Evolutionary conservation across 2,888 invertebrate species (phyloP).

Genomic region (Ochropacha duplaris): DNA sequence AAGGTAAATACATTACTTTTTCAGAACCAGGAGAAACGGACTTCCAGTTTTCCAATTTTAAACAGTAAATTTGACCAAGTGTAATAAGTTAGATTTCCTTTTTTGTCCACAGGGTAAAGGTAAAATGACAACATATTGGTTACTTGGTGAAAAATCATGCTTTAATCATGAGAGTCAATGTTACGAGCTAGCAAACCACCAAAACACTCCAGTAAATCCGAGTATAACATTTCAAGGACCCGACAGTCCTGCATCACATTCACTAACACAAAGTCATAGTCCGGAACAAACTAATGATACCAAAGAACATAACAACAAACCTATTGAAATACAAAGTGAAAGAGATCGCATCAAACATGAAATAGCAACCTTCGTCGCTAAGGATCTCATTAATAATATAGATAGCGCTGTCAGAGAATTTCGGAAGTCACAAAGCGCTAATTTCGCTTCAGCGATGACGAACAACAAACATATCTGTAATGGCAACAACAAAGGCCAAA

Average conservation of each 20-base stretch:
- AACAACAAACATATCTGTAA: conserved; percentile 48
- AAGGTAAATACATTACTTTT: conserved; percentile 85
- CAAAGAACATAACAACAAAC: conserved; percentile 50
- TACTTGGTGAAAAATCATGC: conserved; percentile 86
- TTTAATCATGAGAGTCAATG: conserved; percentile 35
- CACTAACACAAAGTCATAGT: conserved; percentile 66
- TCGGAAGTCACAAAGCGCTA: conserved; percentile 68
- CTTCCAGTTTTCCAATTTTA: too few species aligned
- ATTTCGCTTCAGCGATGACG: conserved; percentile 39
- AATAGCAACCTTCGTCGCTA: conserved; percentile 75
- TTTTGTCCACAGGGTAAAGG: conserved; percentile 90
- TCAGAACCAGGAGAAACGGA: not conserved
- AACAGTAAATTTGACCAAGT: too few species aligned
- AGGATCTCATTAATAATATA: conserved; percentile 74
- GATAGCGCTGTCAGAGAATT: conserved; percentile 72
- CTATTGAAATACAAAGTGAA: conserved; percentile 62
- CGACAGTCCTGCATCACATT: conserved; percentile 74
- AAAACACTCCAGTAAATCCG: conserved; percentile 53
- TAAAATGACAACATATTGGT: conserved; percentile 94
- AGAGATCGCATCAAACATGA: conserved; percentile 74
- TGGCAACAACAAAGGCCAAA: conserved; percentile 59
- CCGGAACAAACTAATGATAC: conserved; percentile 55
- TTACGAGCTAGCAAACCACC: conserved; percentile 41
- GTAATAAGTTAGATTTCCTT: too few species aligned
- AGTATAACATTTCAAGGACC: conserved; percentile 78